Conservation (phyloP, 2,888 invertebrate genomes). For the Ormyrus pomaceus region DNA sequence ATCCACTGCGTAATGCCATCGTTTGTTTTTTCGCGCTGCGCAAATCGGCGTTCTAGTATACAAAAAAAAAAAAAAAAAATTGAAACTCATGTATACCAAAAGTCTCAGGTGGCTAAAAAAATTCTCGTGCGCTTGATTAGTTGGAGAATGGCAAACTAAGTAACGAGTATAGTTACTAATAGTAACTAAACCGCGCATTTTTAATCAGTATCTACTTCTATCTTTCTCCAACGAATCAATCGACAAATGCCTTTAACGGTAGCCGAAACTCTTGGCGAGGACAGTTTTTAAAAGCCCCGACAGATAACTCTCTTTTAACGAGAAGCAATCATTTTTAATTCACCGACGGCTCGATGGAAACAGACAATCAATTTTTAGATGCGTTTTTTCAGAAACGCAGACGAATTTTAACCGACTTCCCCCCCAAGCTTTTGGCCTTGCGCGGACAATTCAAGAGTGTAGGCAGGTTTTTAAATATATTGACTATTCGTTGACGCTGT, state of each 20-base stretch:
- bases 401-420: constrained; percentile 35
- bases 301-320: constrained; percentile 8
- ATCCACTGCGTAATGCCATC: constrained; percentile 16
- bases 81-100: constrained; percentile 72
- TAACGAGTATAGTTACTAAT: no score
- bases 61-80: constrained; percentile 60
- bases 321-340: constrained; percentile 46
- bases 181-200: no score
- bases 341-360: constrained; percentile 41
- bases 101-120: constrained; percentile 72
- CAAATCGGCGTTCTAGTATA: constrained; percentile 70
- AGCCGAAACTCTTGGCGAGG: constrained; percentile 51
- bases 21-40: constrained; percentile 44
- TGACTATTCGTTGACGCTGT: constrained; percentile 69
- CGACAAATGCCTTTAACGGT: constrained; percentile 47
- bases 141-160: constrained; percentile 59
- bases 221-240: constrained; percentile 44
- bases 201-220: no score
- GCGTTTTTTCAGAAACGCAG: constrained; percentile 5
- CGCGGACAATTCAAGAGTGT: constrained; percentile 25
- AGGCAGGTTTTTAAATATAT: constrained; percentile 60
- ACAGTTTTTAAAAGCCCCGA: constrained; percentile 6
- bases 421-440: constrained; percentile 28
- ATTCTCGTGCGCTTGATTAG: constrained; percentile 61
- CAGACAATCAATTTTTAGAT: constrained; percentile 52